Percentiles rank a stretch among this genome's conserved stretches.
phyloP scores from a whole-genome alignment of 2,888 invertebrate species.

The Pecten maximus region DNA sequence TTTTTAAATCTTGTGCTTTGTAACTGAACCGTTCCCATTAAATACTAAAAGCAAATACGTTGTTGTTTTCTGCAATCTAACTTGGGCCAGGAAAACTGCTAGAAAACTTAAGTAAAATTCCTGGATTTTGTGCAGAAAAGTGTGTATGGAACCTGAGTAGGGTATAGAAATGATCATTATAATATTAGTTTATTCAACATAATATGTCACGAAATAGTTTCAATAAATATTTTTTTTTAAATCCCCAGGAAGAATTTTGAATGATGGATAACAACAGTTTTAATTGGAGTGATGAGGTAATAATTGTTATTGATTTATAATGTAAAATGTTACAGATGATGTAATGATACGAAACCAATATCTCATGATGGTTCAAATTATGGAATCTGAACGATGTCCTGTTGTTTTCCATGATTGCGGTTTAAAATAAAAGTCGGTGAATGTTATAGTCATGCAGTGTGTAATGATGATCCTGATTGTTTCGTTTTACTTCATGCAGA shows the following conservation, averaged over 20 bases:
- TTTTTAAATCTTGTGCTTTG: too few species aligned
- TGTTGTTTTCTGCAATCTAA: too few species aligned
- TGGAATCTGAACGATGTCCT: slow-evolving; percentile 12
- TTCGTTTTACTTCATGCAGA: not conserved
- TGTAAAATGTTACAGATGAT: not conserved
- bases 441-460: not conserved
- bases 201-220: not conserved
- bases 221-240: not conserved
- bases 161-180: not conserved
- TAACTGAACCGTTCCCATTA: too few species aligned
- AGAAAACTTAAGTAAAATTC: too few species aligned
- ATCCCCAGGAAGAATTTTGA: not conserved
- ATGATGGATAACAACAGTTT: not conserved
- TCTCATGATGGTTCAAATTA: slow-evolving; percentile 19
- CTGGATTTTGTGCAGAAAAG: too few species aligned
- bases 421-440: not conserved
- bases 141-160: not conserved
- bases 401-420: not conserved
- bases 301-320: not conserved
- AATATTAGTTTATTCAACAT: not conserved
- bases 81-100: too few species aligned
- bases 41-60: too few species aligned
- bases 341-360: not conserved
- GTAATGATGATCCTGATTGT: not conserved
- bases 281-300: not conserved